phyloP scores from a whole-genome alignment of 2,113 vertebrate genomes.

The Aptenodytes forsteri region DNA sequence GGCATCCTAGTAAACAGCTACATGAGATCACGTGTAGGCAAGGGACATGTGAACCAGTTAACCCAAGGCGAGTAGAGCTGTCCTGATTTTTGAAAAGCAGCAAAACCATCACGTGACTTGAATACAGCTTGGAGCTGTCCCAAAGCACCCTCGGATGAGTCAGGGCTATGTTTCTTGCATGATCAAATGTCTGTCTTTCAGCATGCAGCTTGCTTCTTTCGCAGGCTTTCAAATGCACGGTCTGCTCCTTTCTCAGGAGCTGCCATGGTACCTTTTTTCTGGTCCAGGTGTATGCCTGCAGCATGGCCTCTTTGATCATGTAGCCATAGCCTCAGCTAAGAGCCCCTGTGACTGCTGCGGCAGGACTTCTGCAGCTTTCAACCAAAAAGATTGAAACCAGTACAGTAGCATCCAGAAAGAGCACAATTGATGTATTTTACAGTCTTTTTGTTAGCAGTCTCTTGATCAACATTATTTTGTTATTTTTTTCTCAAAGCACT shows the following conservation, averaged over 20 bases:
- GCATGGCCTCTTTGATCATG: not conserved
- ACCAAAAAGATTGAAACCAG: not conserved
- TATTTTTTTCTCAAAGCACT: not conserved
- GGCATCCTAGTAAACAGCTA: not conserved
- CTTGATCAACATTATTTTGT: not conserved
- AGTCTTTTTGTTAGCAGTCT: not conserved
- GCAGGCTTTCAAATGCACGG: not conserved
- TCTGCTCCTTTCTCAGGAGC: not conserved
- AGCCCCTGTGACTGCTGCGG: not conserved
- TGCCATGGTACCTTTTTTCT: not conserved
- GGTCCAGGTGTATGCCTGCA: not conserved
- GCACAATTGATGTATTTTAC: not conserved
- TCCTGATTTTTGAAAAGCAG: not conserved
- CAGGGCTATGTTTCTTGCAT: not conserved
- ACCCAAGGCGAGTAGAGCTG: not conserved
- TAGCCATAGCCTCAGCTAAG: not conserved
- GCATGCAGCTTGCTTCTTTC: not conserved
- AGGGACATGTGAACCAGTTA: not conserved
- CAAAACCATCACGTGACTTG: not conserved
- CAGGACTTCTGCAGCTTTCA: not conserved
- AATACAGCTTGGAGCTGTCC: not conserved
- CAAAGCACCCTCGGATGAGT: constrained; percentile 4
- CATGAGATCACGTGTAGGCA: not conserved
- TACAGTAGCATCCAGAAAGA: not conserved
- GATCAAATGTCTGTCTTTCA: not conserved